phyloP scores from a whole-genome alignment of 2,113 vertebrate genomes.

The Pontoporia blainvillei region DNA sequence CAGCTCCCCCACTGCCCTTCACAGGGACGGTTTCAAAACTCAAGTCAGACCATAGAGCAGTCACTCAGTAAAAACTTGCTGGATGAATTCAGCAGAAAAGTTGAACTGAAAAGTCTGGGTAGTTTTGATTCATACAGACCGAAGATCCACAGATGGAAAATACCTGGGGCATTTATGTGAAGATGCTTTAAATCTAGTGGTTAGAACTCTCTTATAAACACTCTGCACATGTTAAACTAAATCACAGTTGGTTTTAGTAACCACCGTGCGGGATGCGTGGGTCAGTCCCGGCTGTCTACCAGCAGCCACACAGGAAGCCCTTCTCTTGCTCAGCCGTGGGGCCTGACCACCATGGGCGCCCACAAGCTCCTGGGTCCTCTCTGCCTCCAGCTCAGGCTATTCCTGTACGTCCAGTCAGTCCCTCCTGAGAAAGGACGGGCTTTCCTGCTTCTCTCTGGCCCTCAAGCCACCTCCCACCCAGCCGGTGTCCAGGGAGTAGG shows the following conservation, averaged over 20 bases:
- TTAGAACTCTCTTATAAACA: neutral
- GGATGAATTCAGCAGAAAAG: neutral
- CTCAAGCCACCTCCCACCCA: fast-evolving
- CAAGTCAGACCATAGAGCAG: neutral
- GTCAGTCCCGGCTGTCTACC: neutral
- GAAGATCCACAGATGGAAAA: neutral
- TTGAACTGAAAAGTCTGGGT: neutral
- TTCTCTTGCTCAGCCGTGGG: neutral
- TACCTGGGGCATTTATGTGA: neutral
- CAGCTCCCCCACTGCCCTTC: neutral
- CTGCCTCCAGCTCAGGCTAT: neutral
- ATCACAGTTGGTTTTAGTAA: neutral
- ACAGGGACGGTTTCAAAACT: neutral
- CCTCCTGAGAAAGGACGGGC: neutral
- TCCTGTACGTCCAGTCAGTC: neutral
- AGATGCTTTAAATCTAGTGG: neutral
- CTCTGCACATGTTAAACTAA: neutral
- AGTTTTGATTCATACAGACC: neutral
- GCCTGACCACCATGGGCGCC: neutral
- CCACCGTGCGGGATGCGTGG: fast-evolving
- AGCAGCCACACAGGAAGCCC: neutral
- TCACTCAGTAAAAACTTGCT: neutral
- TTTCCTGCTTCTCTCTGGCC: neutral
- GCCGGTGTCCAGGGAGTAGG: neutral
- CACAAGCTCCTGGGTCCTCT: neutral